Evolutionary conservation across 2,888 invertebrate genomes (phyloP), one percentile per base, ranked within the genome.

Genomic region (Drosophila meridionalis): DNA sequence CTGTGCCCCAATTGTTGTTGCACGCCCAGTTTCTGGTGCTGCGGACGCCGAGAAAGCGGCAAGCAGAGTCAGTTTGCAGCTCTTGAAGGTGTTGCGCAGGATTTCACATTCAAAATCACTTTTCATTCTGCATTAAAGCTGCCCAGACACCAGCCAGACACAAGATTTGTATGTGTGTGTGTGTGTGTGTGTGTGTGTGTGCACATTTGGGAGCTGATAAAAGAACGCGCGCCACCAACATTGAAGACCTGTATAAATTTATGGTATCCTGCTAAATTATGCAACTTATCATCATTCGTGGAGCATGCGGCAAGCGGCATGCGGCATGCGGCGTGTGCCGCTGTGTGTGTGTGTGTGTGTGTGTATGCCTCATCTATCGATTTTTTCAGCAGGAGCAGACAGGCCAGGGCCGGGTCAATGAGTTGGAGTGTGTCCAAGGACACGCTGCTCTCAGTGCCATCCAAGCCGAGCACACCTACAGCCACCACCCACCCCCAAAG

Each of bases 191-290:
- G 8, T 36, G 26, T 36, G n/a, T n/a, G 34, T 30, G 43, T 20
- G n/a, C 38, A 57, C 34, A 53, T 36, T 77, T 60, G 2, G 69
- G 53, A 12, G 50, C 36, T 79, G 81, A 79, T 81, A 78, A 78
- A 82, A 57, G 26, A 55, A 32, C n/a, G 38, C 26, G 36, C 38
- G 52, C 43, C 20, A 48, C 40, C 56, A 61, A 42, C 45, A 28
- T 14, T n/a, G 34, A 14, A 26, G 38, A 56, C 80, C 62, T 85
- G 64, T 78, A 74, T 55, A 50, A 69, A 69, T 83, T 89, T 82
- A 85, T 88, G 89, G 66, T 73, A 76, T 88, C 88, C 89, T 89
- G 88, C 80, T 89, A 70, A 88, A 85, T 85, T 85, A 88, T 89
- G 82, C 82, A 89, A 83, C 80, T 90, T 88, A 89, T 90, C 86